Conservation (phyloP, 2,888 invertebrate genomes). For the Hetaerina titia region DNA sequence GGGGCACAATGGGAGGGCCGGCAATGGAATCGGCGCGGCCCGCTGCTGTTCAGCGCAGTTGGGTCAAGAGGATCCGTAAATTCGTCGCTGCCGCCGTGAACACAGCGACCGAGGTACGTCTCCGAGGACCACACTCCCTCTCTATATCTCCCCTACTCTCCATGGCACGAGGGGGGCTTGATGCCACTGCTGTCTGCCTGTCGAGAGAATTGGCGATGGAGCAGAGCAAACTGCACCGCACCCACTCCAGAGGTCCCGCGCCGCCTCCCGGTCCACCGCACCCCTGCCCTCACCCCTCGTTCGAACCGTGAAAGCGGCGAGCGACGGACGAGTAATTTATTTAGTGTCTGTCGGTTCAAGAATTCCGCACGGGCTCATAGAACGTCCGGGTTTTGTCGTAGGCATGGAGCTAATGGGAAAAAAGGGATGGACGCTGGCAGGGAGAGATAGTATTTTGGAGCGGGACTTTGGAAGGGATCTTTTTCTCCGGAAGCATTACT, state of each 20-base stretch:
- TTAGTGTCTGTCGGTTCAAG: conserved; percentile 15
- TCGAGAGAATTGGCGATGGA: conserved; percentile 37
- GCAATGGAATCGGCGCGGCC: conserved; percentile 3
- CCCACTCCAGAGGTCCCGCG: neutral
- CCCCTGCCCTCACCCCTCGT: neutral
- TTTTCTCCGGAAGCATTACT: neutral
- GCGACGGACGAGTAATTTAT: conserved; percentile 9
- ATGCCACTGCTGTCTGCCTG: conserved; percentile 26
- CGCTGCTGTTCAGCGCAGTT: neutral
- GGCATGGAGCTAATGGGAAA: conserved; percentile 16
- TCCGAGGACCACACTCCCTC: neutral
- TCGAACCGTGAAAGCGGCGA: neutral
- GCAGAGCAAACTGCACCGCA: conserved; percentile 22
- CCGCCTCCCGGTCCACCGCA: neutral
- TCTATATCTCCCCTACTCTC: neutral
- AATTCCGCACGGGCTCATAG: conserved; percentile 6
- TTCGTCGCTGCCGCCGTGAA: neutral
- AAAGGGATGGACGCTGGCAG: neutral
- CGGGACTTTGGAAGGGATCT: neutral
- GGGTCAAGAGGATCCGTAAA: conserved; percentile 62
- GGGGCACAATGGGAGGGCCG: neutral
- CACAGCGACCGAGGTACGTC: neutral
- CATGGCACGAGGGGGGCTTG: conserved; percentile 25
- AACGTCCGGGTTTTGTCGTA: neutral
- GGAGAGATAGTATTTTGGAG: neutral